Evolutionary conservation across 1,140 invertebrate genomes (phyloP).

Genomic region (Lasioglossum albipes): DNA sequence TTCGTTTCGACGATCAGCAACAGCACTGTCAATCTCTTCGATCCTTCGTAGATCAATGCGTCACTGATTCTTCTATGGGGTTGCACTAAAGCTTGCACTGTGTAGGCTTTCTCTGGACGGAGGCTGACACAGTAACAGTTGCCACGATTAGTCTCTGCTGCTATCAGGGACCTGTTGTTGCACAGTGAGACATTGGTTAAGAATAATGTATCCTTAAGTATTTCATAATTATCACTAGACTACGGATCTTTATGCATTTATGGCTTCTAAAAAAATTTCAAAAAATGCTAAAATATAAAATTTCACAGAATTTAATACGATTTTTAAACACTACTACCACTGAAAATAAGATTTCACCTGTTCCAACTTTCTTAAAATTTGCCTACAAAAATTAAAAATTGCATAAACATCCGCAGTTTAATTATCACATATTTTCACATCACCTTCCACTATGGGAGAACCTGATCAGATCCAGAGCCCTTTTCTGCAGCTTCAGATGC

Average conservation of each 20-base stretch:
- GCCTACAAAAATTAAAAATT: no score
- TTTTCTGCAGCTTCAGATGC: constrained; percentile 59
- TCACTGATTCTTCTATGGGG: constrained; percentile 57
- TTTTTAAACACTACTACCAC: no score
- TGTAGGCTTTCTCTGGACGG: constrained; percentile 43
- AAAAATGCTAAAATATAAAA: no score
- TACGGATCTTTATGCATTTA: no score
- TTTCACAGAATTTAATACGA: no score
- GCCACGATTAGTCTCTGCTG: constrained; percentile 58
- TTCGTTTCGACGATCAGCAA: constrained; percentile 47
- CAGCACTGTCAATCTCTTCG: constrained; percentile 49
- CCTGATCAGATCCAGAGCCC: constrained; percentile 68
- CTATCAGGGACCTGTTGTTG: constrained; percentile 60
- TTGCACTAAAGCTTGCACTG: constrained; percentile 49
- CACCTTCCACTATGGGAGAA: constrained; percentile 72
- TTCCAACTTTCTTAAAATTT: no score
- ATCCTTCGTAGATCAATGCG: constrained; percentile 58
- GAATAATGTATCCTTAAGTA: no score
- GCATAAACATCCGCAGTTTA: no score
- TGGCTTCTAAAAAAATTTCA: no score
- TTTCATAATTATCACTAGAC: no score
- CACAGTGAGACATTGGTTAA: background rate
- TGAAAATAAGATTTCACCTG: no score
- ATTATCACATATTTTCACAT: background rate
- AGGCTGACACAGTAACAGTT: constrained; percentile 68